A percentile compares a stretch with the other conserved stretches of the same genome.
Conservation (phyloP, 2,797 vertebrate genomes). For the Sebastes cheni region DNA sequence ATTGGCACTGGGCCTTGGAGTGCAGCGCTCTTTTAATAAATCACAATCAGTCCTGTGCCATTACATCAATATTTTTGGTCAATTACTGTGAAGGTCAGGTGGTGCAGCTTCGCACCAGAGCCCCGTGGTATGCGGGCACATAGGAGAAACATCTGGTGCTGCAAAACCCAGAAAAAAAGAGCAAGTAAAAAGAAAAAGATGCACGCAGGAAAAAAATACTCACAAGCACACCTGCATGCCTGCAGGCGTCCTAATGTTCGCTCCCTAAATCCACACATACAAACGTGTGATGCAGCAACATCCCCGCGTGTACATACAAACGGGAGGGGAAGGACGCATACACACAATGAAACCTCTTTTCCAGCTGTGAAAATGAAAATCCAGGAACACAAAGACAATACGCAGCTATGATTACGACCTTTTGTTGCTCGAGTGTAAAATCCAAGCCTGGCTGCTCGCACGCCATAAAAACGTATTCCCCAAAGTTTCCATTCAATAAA, state of each 20-base stretch:
- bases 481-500: constrained; percentile 99
- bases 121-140: constrained; percentile 85
- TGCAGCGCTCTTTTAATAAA: constrained; percentile 97
- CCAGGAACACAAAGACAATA: constrained; percentile 71
- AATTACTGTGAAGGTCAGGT: constrained; percentile 99
- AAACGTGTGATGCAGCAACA: constrained; percentile 1
- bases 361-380: constrained; percentile 74
- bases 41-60: constrained; percentile 99
- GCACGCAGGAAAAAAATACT: constrained; percentile 14
- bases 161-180: constrained; percentile 30
- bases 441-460: constrained; percentile 81
- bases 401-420: constrained; percentile 85
- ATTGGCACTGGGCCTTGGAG: constrained; percentile 96
- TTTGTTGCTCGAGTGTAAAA: constrained; percentile 88
- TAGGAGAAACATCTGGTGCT: constrained; percentile 92
- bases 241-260: constrained; percentile 29
- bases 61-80: constrained; percentile 99
- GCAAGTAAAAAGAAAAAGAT: constrained; percentile 44
- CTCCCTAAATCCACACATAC: constrained; percentile 8
- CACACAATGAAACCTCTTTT: constrained; percentile 42
- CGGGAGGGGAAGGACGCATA: not conserved
- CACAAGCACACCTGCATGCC: constrained; percentile 54
- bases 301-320: constrained; percentile 21
- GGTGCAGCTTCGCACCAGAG: constrained; percentile 87
- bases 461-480: constrained; percentile 93